Evolutionary conservation across 2,113 vertebrate genomes (phyloP).

Genomic region (Brachypteracias leptosomus): DNA sequence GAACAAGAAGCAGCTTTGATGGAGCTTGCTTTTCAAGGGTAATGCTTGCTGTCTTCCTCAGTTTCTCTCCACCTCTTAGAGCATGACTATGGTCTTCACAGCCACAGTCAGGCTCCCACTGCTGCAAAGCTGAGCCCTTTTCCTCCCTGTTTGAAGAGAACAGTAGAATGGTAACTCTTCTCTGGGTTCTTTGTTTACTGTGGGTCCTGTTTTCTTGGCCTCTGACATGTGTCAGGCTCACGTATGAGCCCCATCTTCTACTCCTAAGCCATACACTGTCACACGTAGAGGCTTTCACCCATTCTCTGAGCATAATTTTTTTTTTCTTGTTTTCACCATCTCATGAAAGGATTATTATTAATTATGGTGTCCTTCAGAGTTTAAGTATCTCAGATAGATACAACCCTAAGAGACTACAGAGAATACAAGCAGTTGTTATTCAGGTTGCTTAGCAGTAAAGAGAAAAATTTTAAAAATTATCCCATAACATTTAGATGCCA

Average conservation of each 20-base stretch:
- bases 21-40: not conserved
- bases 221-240: not conserved
- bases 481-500: not conserved
- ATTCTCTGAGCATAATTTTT: not conserved
- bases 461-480: not conserved
- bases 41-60: not conserved
- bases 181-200: not conserved
- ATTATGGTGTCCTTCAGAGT: not conserved
- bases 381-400: not conserved
- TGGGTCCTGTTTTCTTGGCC: not conserved
- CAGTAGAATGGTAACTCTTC: not conserved
- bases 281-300: not conserved
- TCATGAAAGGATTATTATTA: not conserved
- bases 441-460: not conserved
- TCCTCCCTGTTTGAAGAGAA: not conserved
- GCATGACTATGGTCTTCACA: not conserved
- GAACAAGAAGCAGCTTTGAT: not conserved
- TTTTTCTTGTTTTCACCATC: not conserved
- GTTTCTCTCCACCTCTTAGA: not conserved
- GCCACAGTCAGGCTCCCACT: not conserved
- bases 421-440: not conserved
- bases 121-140: not conserved
- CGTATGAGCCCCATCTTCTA: not conserved
- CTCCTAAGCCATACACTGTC: not conserved
- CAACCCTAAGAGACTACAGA: not conserved